Evolutionary conservation across 2,888 invertebrate genomes (phyloP).

Genomic region (Sinohyriopsis cumingii): DNA sequence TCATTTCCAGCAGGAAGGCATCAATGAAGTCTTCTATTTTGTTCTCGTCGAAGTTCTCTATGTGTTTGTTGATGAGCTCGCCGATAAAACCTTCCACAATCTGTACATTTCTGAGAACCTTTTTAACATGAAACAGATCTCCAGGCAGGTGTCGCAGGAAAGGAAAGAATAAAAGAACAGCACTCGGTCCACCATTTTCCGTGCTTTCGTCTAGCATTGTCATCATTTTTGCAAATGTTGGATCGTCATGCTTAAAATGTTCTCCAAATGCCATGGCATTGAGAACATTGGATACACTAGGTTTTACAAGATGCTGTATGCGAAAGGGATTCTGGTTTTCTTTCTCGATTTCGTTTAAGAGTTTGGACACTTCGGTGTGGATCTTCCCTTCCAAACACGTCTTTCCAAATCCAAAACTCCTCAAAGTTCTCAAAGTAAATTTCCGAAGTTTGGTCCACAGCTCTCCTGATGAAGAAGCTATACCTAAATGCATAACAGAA

Average conservation of each 20-base stretch:
- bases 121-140: slow-evolving; percentile 31
- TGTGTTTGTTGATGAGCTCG: slow-evolving; percentile 17
- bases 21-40: slow-evolving; percentile 39
- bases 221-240: slow-evolving; percentile 3
- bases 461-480: background rate
- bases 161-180: slow-evolving; percentile 18
- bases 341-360: slow-evolving; percentile 3
- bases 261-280: slow-evolving; percentile 14
- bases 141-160: slow-evolving; percentile 35
- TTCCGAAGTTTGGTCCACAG: slow-evolving; percentile 12
- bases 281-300: slow-evolving; percentile 14
- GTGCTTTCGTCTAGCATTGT: slow-evolving; percentile 3
- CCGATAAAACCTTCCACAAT: slow-evolving; percentile 12
- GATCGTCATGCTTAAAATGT: slow-evolving; percentile 15
- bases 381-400: slow-evolving; percentile 10
- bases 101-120: slow-evolving; percentile 10
- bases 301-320: slow-evolving; percentile 3
- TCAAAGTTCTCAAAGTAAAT: slow-evolving; percentile 5
- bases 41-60: slow-evolving; percentile 24
- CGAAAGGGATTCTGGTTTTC: slow-evolving; percentile 8
- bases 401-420: slow-evolving; percentile 13
- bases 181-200: background rate
- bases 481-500: too few species aligned
- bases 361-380: slow-evolving; percentile 5
- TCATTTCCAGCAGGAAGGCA: too few species aligned